phyloP scores from a whole-genome alignment of 2,888 invertebrate species.

The Melanostoma mellinum region DNA sequence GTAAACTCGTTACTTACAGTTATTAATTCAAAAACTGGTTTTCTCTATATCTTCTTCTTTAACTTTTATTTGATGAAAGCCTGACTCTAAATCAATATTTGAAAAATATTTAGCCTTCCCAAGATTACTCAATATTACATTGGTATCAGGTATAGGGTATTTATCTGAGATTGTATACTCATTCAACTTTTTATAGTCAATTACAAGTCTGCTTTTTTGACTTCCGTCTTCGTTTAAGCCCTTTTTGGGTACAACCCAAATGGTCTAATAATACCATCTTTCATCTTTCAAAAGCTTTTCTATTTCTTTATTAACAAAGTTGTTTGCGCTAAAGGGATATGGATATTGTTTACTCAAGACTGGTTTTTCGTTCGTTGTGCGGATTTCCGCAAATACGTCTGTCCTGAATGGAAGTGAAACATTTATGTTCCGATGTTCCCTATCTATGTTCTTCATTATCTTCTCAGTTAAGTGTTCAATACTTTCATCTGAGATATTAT shows the following conservation, averaged over 20 bases:
- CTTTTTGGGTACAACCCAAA: no score
- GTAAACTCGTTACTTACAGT: no score
- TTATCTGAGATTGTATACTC: not conserved
- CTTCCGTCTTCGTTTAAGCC: no score
- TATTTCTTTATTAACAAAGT: constrained; percentile 4
- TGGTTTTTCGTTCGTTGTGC: not conserved
- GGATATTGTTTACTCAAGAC: not conserved
- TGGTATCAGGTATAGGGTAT: constrained; percentile 1
- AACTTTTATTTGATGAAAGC: constrained; percentile 1
- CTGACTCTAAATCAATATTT: constrained; percentile 9
- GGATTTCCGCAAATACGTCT: no score
- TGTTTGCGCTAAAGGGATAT: not conserved
- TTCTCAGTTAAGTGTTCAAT: no score
- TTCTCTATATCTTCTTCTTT: constrained; percentile 3
- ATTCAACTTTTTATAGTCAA: not conserved
- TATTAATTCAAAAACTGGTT: no score
- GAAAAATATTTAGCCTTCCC: no score
- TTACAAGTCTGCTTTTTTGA: no score
- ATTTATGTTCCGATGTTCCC: no score
- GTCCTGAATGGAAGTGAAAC: no score
- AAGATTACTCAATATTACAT: not conserved
- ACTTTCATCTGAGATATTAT: no score
- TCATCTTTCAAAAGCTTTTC: not conserved
- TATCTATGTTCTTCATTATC: no score
- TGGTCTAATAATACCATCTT: not conserved